These are phyloP conservation scores for Theretra japonica DNA, from an alignment of 2,888 invertebrate species.

Conservation along the genomic window DNA sequence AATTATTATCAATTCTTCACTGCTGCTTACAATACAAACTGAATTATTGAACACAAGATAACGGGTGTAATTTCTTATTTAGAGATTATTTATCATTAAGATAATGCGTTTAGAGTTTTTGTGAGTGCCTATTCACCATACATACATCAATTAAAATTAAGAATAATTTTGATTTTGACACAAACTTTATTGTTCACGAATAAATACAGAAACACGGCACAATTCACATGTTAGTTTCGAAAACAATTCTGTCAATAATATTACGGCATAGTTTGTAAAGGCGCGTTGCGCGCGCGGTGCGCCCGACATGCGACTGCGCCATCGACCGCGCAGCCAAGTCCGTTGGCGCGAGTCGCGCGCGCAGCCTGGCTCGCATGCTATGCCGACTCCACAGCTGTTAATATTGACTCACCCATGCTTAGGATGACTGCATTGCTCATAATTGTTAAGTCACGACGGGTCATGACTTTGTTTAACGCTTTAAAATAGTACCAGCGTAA, in stretches of 20 bases:
- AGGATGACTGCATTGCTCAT: slow-evolving; percentile 9
- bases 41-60: slow-evolving; percentile 2
- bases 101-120: neutral
- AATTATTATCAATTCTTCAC: neutral
- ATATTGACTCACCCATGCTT: slow-evolving; percentile 26
- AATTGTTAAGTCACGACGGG: slow-evolving; percentile 2
- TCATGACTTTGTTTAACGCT: neutral
- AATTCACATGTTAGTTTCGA: slow-evolving; percentile 52
- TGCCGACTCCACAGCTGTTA: slow-evolving; percentile 15
- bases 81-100: neutral
- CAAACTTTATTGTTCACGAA: slow-evolving; percentile 30
- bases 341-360: slow-evolving; percentile 26
- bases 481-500: neutral
- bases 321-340: slow-evolving; percentile 22
- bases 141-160: neutral
- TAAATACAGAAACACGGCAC: slow-evolving; percentile 40
- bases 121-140: neutral
- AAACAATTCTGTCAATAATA: slow-evolving; percentile 13
- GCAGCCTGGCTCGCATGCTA: slow-evolving; percentile 6
- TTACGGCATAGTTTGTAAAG: slow-evolving; percentile 19
- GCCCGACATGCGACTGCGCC: slow-evolving; percentile 51
- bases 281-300: slow-evolving; percentile 78
- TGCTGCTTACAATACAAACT: neutral
- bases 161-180: neutral
- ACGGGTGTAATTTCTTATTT: slow-evolving; percentile 1